Evolutionary conservation across 2,888 invertebrate genomes (phyloP), one percentile per base, ranked within the genome.

Genomic region (Metalampra italica): DNA sequence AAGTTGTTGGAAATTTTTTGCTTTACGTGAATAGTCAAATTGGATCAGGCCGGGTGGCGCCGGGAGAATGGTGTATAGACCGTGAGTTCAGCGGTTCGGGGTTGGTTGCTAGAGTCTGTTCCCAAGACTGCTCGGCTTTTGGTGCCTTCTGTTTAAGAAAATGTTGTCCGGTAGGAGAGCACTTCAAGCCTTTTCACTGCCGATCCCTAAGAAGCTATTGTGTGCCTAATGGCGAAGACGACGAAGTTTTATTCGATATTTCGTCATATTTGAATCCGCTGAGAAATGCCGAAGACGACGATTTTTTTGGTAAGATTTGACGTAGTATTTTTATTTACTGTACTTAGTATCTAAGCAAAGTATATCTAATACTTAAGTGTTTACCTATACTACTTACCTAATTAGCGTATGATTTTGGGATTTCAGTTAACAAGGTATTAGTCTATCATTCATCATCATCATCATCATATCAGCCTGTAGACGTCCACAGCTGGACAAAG

Each of bases 161-260:
- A 63, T 92, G 91, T 57, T 92, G 91, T 60, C 89, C 90, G 1
- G 75, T 90, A 29, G 91, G 91, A 11, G 62, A 90, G 39, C 90
- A 91, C 60, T 91, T 73, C 51, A 71, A 61, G 52, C 74, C 78
- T 4, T 56, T 66, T 11, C 62, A 62, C 9, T 87, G 88, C 55
- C 70, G 70, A 9, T 70, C 67, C 39, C 71, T 68, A 29, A 55
- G 50, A 0, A 87, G 87, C 60, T 57, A n/a, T 11, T 90, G 90
- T 60, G 69, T 73, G 5, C 72, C 75, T 0, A 75, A 74, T 49
- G 59, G 22, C 22, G 36, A 58, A 2, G 68, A 75, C 11, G 68
- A 77, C n/a, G 66, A 66, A 7, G 56, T 75, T 1, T 61, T 66
- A 1, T 84, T 82, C 47, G 66, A 84, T 43, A 64, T 85, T 52